These are phyloP conservation scores for Metaphire vulgaris DNA, from an alignment of 1,140 invertebrate genomes.

Conservation along the genomic window DNA sequence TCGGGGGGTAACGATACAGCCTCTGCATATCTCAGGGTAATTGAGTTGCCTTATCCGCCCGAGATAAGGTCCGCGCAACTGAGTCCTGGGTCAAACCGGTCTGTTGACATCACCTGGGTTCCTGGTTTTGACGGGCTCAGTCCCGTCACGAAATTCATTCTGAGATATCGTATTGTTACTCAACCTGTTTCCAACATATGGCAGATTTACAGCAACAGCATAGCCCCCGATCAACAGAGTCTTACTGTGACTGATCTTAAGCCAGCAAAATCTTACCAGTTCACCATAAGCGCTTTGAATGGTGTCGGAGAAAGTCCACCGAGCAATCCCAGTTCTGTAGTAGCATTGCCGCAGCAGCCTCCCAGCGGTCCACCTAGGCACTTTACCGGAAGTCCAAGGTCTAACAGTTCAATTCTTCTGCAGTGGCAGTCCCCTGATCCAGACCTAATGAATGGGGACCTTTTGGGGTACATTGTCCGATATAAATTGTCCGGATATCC, in stretches of 20 bases:
- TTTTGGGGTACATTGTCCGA: constrained; percentile 83
- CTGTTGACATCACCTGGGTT: constrained; percentile 86
- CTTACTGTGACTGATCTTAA: constrained; percentile 78
- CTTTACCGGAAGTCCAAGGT: constrained; percentile 38
- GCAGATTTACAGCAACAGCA: constrained; percentile 24
- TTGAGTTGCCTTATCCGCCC: constrained; percentile 84
- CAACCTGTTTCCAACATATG: constrained; percentile 23
- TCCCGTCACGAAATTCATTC: constrained; percentile 83
- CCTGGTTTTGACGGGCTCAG: constrained; percentile 95
- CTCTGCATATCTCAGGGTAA: constrained; percentile 57
- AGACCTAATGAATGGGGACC: constrained; percentile 87
- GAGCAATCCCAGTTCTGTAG: constrained; percentile 67
- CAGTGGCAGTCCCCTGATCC: constrained; percentile 93
- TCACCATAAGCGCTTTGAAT: constrained; percentile 89
- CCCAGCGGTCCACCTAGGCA: constrained; percentile 43
- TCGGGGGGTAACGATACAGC: constrained; percentile 85
- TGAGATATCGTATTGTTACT: constrained; percentile 63
- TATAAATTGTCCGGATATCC: constrained; percentile 86
- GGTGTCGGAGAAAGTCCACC: constrained; percentile 79
- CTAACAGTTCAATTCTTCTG: constrained; percentile 80
- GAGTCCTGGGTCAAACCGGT: constrained; percentile 42
- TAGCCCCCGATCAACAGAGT: constrained; percentile 60
- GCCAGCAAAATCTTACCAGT: constrained; percentile 90
- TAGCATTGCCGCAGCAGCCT: constrained; percentile 83
- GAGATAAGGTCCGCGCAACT: constrained; percentile 72